Conservation (phyloP, 2,797 vertebrate species). For the Lycodopsis pacificus region DNA sequence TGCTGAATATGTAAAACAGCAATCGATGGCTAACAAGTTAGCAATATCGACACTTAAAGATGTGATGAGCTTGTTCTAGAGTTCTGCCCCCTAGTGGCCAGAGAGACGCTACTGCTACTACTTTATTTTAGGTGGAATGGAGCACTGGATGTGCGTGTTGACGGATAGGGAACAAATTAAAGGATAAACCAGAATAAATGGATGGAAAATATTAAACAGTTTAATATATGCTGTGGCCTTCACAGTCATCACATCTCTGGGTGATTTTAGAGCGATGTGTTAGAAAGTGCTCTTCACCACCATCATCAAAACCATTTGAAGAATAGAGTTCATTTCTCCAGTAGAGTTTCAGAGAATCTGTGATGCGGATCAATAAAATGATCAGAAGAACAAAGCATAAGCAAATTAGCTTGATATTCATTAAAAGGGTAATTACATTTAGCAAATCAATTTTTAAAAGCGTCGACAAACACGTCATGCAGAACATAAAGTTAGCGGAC, state of each 20-base stretch:
- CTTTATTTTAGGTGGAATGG: no score
- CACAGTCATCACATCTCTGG: neutral
- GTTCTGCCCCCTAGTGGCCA: no score
- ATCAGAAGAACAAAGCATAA: neutral
- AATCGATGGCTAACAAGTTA: no score
- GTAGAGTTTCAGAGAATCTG: no score
- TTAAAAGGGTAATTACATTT: neutral
- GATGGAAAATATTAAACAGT: neutral
- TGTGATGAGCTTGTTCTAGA: no score
- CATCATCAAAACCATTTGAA: no score
- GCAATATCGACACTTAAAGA: no score
- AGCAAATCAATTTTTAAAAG: neutral
- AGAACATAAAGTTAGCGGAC: conserved; percentile 1
- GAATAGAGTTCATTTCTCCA: no score
- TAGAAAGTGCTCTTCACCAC: neutral
- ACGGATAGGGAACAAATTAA: neutral
- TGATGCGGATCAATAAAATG: neutral
- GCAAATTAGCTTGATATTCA: neutral
- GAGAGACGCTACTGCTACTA: no score
- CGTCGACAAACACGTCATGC: neutral
- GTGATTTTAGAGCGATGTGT: neutral
- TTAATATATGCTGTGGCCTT: neutral
- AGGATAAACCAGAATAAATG: neutral
- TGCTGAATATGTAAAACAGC: no score
- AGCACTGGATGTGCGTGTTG: no score